Evolutionary conservation across 2,888 invertebrate genomes (phyloP), one percentile per base, ranked within the genome.

Genomic region (Ophion ellenae): DNA sequence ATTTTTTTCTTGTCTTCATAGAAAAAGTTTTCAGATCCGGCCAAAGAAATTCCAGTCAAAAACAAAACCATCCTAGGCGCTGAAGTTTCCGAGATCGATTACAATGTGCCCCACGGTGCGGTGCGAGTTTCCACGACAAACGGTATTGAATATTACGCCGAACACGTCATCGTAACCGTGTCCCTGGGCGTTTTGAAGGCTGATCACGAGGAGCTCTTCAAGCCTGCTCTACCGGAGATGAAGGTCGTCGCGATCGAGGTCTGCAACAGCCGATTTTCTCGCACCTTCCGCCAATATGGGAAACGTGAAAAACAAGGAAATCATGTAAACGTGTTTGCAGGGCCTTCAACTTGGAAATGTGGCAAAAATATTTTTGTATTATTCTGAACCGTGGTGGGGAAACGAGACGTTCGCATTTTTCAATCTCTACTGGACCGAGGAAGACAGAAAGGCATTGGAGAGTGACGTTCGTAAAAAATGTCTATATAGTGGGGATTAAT

Each of bases 151-250:
- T 96, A 95, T 87, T 92, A 90, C 36, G 96, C 96, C 0, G 95
- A 96, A 88, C 96, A 96, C 89, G 96, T 96, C 0, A 95, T 97
- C 40, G 94, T 97, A 0, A 97, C 97, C 0, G 94, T 96, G 0
- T 96, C 97, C 0, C 91, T 97, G 0, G 97, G 97, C 0, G 96
- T 96, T 0, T 93, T 97, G 28, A 97, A 97, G 90, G 95, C 95
- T 28, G 93, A 95, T 80, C 93, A 95, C 80, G 88, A 92, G 11
- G 92, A 91, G 0, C 86, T 96, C 28, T 97, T 97, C 90, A 89
- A 92, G 4, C 96, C 97, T 0, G 88, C 94, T 9, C 92, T 97
- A 63, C 95, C 96, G 0, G 81, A 91, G 17, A 90, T 91, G 2
- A 97, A 97, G 40, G 47, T 81, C 61, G 17, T 76, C 32, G 76